Evolutionary conservation across 2,113 vertebrate genomes (phyloP).

Genomic region (Promerops cafer): DNA sequence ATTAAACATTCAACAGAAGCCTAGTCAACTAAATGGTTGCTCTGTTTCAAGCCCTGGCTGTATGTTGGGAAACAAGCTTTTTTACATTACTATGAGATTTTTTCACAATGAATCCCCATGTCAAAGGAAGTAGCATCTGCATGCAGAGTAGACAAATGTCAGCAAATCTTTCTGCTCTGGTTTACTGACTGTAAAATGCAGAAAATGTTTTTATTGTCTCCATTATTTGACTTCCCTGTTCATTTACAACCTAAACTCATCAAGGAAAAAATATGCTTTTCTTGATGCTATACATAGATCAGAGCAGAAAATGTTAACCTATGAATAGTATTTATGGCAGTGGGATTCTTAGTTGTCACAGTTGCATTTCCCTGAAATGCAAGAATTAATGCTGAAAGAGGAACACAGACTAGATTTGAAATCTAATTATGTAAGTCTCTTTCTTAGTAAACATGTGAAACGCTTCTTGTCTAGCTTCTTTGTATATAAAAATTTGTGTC

Average conservation of each 20-base stretch:
- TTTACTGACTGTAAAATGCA: not conserved
- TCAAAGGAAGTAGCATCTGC: not conserved
- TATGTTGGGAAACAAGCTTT: not conserved
- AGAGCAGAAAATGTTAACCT: not conserved
- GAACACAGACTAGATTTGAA: not conserved
- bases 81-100: not conserved
- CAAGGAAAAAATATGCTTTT: not conserved
- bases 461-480: not conserved
- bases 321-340: not conserved
- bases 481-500: not conserved
- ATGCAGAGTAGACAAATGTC: not conserved
- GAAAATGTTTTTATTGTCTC: not conserved
- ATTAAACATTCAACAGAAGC: not conserved
- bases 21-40: not conserved
- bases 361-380: not conserved
- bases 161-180: not conserved
- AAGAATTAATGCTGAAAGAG: not conserved
- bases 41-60: not conserved
- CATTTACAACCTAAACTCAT: not conserved
- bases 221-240: not conserved
- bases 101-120: not conserved
- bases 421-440: not conserved
- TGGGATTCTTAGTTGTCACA: not conserved
- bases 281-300: not conserved
- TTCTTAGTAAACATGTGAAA: not conserved